Conservation (phyloP, 1,140 invertebrate species). For the Vanessa tameamea region DNA sequence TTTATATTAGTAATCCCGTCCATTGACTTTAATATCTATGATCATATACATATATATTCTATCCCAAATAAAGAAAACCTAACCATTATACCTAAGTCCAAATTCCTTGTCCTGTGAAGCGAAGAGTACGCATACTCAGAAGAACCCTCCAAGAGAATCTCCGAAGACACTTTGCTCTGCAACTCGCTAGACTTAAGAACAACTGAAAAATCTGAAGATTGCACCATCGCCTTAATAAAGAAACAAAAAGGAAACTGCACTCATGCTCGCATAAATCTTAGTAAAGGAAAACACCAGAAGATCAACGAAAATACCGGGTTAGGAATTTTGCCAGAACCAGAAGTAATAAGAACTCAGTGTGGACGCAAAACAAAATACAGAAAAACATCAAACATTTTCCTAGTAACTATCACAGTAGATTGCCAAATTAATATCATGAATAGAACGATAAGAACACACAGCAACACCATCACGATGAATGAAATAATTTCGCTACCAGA, state of each 20-base stretch:
- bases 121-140: slow-evolving; percentile 11
- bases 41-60: slow-evolving; percentile 8
- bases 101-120: neutral
- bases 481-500: slow-evolving; percentile 1
- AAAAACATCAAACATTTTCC: slow-evolving; percentile 14
- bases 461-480: slow-evolving; percentile 3
- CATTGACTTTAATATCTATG: slow-evolving; percentile 1
- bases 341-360: slow-evolving; percentile 12
- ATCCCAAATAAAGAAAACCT: slow-evolving; percentile 15
- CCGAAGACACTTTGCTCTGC: slow-evolving; percentile 4
- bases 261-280: neutral
- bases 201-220: neutral
- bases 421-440: slow-evolving; percentile 14
- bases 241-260: neutral
- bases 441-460: slow-evolving; percentile 4
- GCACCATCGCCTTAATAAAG: neutral
- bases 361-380: slow-evolving; percentile 10
- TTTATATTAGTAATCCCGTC: neutral
- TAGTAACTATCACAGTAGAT: slow-evolving; percentile 11
- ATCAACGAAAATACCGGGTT: slow-evolving; percentile 9
- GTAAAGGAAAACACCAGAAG: neutral
- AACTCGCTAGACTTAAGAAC: slow-evolving; percentile 8
- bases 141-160: slow-evolving; percentile 6
- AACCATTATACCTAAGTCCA: neutral
- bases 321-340: slow-evolving; percentile 13